Base-by-base conservation (phyloP, 2,113 vertebrate genomes). In the Calyptomena viridis region DNA sequence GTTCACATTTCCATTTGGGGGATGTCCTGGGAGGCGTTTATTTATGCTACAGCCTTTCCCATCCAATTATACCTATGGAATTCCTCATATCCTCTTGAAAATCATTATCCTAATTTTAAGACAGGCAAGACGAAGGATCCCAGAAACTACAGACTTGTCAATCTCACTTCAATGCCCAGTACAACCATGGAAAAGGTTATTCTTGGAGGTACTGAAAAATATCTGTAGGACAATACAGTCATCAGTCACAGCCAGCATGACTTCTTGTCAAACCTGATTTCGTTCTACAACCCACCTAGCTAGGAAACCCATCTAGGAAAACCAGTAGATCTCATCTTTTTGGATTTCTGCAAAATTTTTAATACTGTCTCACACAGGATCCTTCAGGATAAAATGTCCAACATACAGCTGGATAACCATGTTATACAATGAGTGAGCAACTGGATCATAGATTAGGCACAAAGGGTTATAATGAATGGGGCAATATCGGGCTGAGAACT, bases 161-260 rank as follows among this genome's bases (percentile, higher is more conserved):
- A 6, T 52, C 46, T 89, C 11, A 0, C 28, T 89, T 75, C 28
- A 47, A 33, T 66, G 13, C 12, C 39, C 46, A n/a, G 68, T 46
- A n/a, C 74, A 66, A 39, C 52, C 16, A 39, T 7, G 6, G 28
- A 28, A 81, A 82, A 67, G 1, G 5, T 53, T 53, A 30, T 17
- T 52, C 60, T 75, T 23, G 13, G 52, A 66, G 28, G 15, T 30
- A 14, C 37, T 20, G 60, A 13, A 58, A 58, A 81, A 28, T 35
- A 74, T 33, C 23, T 59, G 37, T 21, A 66, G 33, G 33, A 44
- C 77, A 58, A 11, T 1, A 0, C 14, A 33, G 4, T 37, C 44
- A 11, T 66, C 10, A 23, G 15, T 74, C 52, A 73, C 14, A 44
- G 14, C 14, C 59, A 44, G 13, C 33, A 39, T 0, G 0, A 6